Evolutionary conservation across 2,113 vertebrate species (phyloP), one percentile per base, ranked within the genome.

Genomic region (Hassar affinis): DNA sequence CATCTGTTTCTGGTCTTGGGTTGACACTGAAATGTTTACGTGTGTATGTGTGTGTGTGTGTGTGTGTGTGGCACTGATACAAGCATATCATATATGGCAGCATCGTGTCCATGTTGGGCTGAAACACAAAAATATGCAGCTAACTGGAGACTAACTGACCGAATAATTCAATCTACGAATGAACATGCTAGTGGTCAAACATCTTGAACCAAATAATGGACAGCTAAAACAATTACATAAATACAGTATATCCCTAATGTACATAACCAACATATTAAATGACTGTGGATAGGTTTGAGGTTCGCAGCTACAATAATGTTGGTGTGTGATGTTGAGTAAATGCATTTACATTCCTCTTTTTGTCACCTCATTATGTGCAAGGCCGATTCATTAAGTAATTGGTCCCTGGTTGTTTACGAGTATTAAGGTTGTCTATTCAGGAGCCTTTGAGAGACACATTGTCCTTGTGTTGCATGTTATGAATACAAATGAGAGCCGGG

Each of bases 301-400:
- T 17, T 74, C 17, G 6, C 42, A 61, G 38, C 0, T 94, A 94
- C 93, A 62, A 25, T 94, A 95, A 95, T 93, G 93, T 84, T 90
- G 90, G 92, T 93, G 93, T 94, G 91, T 91, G 92, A 93, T 84
- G 91, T 93, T 94, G 94, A 86, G 95, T 95, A 95, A 85, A 84
- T 94, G 94, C 95, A 95, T 95, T 95, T 96, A 96, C 94, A 93
- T 93, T 92, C 94, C 94, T 96, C 96, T 96, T 95, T 96, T 92
- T 93, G 89, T 91, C 90, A 94, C 92, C 95, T 96, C 95, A 96
- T 96, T 96, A 95, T 95, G 95, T 95, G 93, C 94, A 94, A 94
- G 94, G 93, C 95, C 93, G 94, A 95, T 96, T 97, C 95, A 96
- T 96, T 96, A 96, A 96, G 95, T 97, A 97, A 96, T 96, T 96